Base-by-base conservation (phyloP, 2,113 vertebrate species). In the Budorcas taxicolor region DNA sequence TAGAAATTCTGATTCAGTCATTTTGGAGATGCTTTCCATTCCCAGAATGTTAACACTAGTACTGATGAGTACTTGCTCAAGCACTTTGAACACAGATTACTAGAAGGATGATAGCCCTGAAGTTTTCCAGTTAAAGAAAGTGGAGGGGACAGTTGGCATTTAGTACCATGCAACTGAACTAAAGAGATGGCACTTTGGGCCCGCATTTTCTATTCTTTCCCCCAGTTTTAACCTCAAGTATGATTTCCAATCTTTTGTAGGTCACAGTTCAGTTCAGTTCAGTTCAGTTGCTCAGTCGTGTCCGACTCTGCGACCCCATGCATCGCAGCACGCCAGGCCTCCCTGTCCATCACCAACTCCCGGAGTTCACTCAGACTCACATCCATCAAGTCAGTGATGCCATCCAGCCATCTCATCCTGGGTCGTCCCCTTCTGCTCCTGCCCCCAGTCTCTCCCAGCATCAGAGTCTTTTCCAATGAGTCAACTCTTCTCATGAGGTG, bases 211-310 rank as follows among this genome's bases (percentile, higher is more conserved):
- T 67, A 89, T 91, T 91, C 27, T 95, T 89, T 55, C 8, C 76
- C 82, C 43, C n/a, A 36, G 3, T 58, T 92, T 78, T 88, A 97
- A 95, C 81, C 31, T 53, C 88, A 57, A 64, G 52, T 74, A 91
- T 86, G 74, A 95, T 93, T 90, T 94, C 50, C 83, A 81, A 53
- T 87, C 43, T 94, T 85, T 85, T 82, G 67, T 58, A 96, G 85
- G 82, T 94, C 85, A 93, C 53, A 55, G 52, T 17, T 53, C 53
- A 55, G 15, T 52, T 52, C 52, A 52, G 17, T 55, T 55, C 53
- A 55, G 53, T 55, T 55, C 53, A 55, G 53, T 55, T 0, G 17
- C 53, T 55, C 53, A 55, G 53, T 55, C 7, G 0, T 53, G 52
- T 53, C 52, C 0, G 17, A 53, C 52, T 53, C 52, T 55, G 53